Percentiles rank a stretch among this genome's conserved stretches.
These are phyloP conservation scores for Stegodyphus dumicola DNA, from an alignment of 1,140 invertebrate species.

Conservation along the genomic window DNA sequence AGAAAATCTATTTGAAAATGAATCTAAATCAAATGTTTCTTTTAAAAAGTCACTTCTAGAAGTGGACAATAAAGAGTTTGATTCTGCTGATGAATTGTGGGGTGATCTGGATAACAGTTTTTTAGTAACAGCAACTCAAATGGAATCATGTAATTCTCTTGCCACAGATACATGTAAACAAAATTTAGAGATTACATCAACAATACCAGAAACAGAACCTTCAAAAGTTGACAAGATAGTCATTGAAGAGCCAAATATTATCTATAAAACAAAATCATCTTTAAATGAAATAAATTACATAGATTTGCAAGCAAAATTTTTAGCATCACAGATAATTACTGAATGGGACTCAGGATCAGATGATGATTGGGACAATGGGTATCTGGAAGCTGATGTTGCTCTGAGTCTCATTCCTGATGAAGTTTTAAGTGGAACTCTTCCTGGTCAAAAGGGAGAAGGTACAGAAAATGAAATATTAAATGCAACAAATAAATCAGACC, in stretches of 20 bases:
- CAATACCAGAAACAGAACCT: constrained; percentile 33
- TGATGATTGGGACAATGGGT: constrained; percentile 50
- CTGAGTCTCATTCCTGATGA: constrained; percentile 43
- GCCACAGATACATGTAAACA: neutral
- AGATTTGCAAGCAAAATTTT: neutral
- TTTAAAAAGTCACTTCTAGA: constrained; percentile 29
- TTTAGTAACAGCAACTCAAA: constrained; percentile 44
- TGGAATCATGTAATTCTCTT: neutral
- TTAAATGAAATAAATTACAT: neutral
- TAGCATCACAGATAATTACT: neutral
- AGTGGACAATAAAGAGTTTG: constrained; percentile 22
- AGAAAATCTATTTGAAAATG: neutral
- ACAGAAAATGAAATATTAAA: no score
- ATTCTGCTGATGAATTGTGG: constrained; percentile 47
- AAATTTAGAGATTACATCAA: constrained; percentile 1
- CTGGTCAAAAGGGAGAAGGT: no score
- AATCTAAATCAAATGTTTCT: neutral
- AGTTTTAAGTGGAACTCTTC: constrained; percentile 9
- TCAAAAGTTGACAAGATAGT: neutral
- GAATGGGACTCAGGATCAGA: constrained; percentile 36
- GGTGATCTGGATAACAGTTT: constrained; percentile 46
- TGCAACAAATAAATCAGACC: no score
- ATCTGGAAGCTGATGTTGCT: constrained; percentile 30
- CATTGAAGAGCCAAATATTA: neutral
- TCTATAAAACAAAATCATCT: neutral